Base-by-base conservation (phyloP, 2,113 vertebrate genomes). In the Mola mola region DNA sequence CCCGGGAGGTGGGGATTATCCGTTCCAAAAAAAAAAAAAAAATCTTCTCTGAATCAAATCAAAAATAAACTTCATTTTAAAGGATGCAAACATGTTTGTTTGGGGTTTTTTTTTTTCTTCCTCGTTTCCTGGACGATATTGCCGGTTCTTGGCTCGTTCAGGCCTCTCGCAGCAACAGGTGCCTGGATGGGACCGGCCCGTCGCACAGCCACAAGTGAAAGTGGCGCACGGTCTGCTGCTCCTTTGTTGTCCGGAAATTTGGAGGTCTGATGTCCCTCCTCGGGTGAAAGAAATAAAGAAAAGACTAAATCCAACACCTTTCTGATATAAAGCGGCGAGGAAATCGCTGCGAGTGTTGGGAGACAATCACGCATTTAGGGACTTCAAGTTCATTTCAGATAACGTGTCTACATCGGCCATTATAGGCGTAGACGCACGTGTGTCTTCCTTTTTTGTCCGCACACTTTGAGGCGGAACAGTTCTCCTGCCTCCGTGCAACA, bases 191-290 rank as follows among this genome's bases (percentile, higher is more conserved):
- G 63, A 64, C 33, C 19, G 31, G 49, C 42, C 40, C 42, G 11
- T 34, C 25, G 17, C 10, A 53, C 34, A 72, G 66, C 72, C 21
- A 16, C 49, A 63, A 69, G 84, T 78, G 72, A 89, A 81, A 82
- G 53, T 79, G 47, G 16, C 48, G 29, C 73, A 69, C 38, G 79
- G 53, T 84, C 74, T 58, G 66, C 50, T 85, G 64, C 16, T 24
- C 79, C 72, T 75, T 88, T 87, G 72, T 84, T 84, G 75, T 79
- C 77, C 66, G 59, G 78, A 78, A 63, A 83, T 83, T 72, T 75
- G 69, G 47, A 56, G 75, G 68, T 61, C 52, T 42, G 73, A 69
- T 72, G 76, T 66, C 47, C 43, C 61, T 72, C 78, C 21, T 52
- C 52, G 10, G 49, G 63, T 40, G 11, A 21, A 8, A 0, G 13